These are phyloP conservation scores for Sympetrum striolatum DNA, from an alignment of 2,888 invertebrate genomes.

Conservation along the genomic window DNA sequence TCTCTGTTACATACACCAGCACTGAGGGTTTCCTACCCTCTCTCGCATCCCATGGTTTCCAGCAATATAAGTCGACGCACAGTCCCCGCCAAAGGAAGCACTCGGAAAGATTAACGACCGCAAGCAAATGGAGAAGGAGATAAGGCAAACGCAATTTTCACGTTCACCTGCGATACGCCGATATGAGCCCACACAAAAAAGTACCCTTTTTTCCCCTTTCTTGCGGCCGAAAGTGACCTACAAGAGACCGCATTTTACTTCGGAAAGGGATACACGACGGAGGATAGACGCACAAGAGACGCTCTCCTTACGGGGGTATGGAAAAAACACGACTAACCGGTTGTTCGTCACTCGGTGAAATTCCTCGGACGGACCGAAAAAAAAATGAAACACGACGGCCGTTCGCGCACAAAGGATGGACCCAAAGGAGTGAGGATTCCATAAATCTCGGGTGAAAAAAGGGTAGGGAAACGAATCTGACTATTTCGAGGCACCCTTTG, in stretches of 20 bases:
- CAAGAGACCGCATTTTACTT: background rate
- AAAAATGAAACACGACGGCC: background rate
- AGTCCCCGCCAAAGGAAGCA: no score
- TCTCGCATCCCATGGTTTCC: no score
- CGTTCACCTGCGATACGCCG: background rate
- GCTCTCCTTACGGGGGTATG: background rate
- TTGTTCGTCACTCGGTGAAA: background rate
- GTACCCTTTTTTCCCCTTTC: no score
- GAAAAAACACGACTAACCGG: background rate
- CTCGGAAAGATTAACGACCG: no score
- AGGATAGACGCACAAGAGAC: background rate
- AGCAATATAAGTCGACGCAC: no score
- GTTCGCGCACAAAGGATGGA: background rate
- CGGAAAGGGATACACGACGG: background rate
- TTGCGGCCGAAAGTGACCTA: background rate
- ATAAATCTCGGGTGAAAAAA: constrained; percentile 5
- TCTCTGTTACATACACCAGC: no score
- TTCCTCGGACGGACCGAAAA: background rate
- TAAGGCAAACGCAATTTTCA: background rate
- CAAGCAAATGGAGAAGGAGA: background rate
- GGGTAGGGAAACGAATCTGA: background rate
- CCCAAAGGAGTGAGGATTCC: background rate
- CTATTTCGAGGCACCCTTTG: constrained; percentile 18
- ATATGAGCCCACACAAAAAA: background rate
- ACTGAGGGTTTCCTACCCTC: no score